phyloP scores from a whole-genome alignment of 2,797 vertebrate species.

The Acanthis flammea region DNA sequence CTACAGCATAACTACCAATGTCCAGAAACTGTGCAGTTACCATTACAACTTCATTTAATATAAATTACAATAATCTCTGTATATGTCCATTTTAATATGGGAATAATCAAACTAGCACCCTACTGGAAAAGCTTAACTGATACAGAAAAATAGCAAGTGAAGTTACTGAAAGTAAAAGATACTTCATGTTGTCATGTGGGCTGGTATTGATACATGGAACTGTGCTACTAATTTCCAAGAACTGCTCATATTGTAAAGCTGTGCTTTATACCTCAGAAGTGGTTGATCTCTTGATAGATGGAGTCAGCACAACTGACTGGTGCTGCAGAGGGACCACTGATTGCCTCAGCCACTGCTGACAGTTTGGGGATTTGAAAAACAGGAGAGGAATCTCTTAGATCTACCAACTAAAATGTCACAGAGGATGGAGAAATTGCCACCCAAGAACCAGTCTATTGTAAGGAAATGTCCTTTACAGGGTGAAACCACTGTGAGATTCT shows the following conservation, averaged over 20 bases:
- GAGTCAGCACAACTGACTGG: not conserved
- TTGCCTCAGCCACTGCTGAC: not conserved
- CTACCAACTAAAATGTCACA: not conserved
- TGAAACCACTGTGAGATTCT: not conserved
- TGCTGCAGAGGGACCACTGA: not conserved
- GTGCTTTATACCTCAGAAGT: not conserved
- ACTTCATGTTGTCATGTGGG: not conserved
- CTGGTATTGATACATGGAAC: not conserved
- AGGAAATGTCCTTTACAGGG: not conserved
- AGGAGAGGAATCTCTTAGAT: not conserved
- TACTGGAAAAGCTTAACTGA: not conserved
- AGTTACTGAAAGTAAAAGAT: not conserved
- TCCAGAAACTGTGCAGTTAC: not conserved
- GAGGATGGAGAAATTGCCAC: not conserved
- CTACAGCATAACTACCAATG: not conserved
- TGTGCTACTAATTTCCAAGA: not conserved
- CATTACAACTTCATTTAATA: not conserved
- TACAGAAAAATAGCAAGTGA: not conserved
- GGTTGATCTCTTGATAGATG: not conserved
- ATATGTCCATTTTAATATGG: not conserved
- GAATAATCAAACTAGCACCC: not conserved
- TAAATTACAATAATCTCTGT: not conserved
- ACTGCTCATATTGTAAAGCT: not conserved
- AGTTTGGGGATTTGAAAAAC: not conserved
- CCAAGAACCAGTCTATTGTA: not conserved